Conservation (phyloP, 1,140 invertebrate genomes). For the Bemisia tabaci region DNA sequence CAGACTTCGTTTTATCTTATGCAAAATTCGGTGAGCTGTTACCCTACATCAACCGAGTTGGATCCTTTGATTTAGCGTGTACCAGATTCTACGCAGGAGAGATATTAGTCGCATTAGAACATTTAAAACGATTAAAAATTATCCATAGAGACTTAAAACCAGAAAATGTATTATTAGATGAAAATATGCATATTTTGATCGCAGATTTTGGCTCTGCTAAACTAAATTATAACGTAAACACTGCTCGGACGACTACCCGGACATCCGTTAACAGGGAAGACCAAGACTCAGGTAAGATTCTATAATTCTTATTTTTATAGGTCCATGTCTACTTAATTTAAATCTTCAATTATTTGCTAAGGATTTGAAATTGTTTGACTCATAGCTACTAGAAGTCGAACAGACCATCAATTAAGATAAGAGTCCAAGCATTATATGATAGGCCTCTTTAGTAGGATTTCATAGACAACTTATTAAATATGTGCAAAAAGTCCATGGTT, state of each 20-base stretch:
- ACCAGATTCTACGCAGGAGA: constrained; percentile 81
- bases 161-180: constrained; percentile 78
- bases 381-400: no score
- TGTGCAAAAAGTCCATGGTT: no score
- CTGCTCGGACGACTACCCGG: not conserved
- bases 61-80: constrained; percentile 76
- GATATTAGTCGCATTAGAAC: constrained; percentile 79
- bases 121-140: constrained; percentile 77
- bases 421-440: no score
- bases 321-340: no score
- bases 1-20: constrained; percentile 89
- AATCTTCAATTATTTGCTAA: no score
- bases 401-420: no score
- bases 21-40: constrained; percentile 89
- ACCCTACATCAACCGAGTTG: constrained; percentile 79
- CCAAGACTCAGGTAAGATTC: not conserved
- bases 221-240: constrained; percentile 33
- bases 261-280: not conserved
- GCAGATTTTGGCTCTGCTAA: constrained; percentile 97
- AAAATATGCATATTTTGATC: constrained; percentile 91
- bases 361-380: no score
- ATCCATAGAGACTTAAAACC: constrained; percentile 84
- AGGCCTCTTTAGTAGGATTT: no score
- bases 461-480: no score
- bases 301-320: not conserved